Evolutionary conservation across 2,113 vertebrate species (phyloP).

Genomic region (Elephantulus edwardii): DNA sequence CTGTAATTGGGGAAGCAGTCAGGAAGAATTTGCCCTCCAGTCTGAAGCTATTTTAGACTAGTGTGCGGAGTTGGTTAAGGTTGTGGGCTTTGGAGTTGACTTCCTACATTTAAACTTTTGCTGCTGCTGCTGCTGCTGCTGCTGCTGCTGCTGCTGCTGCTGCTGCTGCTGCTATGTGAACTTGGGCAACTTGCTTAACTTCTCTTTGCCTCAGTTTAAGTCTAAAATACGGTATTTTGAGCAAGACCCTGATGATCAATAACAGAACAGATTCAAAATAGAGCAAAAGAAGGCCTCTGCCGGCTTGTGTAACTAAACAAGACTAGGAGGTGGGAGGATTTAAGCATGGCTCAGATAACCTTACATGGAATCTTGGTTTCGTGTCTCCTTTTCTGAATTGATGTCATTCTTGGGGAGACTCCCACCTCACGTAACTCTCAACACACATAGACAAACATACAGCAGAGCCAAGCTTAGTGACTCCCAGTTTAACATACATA

Average conservation of each 20-base stretch:
- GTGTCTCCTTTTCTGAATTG: neutral
- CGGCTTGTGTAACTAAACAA: neutral
- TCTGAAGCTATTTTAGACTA: neutral
- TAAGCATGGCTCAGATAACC: neutral
- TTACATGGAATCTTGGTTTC: neutral
- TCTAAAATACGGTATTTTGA: neutral
- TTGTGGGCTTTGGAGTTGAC: neutral
- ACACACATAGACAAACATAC: neutral
- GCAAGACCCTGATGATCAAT: neutral
- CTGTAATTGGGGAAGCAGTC: neutral
- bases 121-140: neutral
- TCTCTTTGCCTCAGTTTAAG: constrained; percentile 2
- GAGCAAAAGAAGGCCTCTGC: neutral
- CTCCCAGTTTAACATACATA: neutral
- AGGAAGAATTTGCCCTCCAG: neutral
- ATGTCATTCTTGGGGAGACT: neutral
- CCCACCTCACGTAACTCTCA: neutral
- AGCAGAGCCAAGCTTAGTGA: neutral
- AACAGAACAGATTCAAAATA: neutral
- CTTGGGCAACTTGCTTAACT: neutral
- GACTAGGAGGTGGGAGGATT: neutral
- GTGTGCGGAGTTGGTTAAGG: neutral
- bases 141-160: neutral
- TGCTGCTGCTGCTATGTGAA: neutral
- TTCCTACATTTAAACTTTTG: neutral